These are phyloP conservation scores for Oligia fasciuncula DNA, from an alignment of 2,888 invertebrate species.

Conservation along the genomic window DNA sequence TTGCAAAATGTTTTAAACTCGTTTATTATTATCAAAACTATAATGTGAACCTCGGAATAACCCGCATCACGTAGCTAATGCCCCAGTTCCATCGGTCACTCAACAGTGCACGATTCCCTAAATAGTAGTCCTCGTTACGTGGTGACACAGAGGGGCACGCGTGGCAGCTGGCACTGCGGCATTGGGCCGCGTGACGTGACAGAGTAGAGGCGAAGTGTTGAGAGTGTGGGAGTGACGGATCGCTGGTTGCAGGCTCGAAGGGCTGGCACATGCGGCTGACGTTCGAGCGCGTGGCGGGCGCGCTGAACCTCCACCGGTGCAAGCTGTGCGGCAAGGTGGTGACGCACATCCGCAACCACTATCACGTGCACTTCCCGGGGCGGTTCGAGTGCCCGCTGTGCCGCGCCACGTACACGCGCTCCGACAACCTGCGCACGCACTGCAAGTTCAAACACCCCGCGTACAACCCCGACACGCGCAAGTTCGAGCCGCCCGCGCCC, in stretches of 20 bases:
- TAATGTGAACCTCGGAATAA: conserved; percentile 58
- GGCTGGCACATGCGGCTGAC: conserved; percentile 98
- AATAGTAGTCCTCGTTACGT: conserved; percentile 28
- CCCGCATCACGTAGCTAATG: conserved; percentile 71
- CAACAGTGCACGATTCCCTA: conserved; percentile 44
- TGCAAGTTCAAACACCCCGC: conserved; percentile 98
- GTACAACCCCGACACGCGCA: conserved; percentile 96
- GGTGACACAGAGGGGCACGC: conserved; percentile 39
- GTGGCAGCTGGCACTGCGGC: conserved; percentile 73
- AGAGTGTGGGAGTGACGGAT: conserved; percentile 71
- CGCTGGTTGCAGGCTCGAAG: conserved; percentile 96
- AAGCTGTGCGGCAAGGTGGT: conserved; percentile 98
- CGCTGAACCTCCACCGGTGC: conserved; percentile 98
- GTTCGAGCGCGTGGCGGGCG: conserved; percentile 97
- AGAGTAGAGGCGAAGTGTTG: conserved; percentile 46
- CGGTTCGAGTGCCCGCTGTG: conserved; percentile 97
- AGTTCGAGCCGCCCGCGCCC: conserved; percentile 93
- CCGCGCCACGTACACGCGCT: conserved; percentile 97
- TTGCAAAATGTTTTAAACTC: conserved; percentile 68
- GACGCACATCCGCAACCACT: conserved; percentile 98
- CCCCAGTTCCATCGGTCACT: conserved; percentile 71
- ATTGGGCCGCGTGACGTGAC: conserved; percentile 62
- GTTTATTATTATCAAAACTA: conserved; percentile 40
- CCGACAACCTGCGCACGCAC: conserved; percentile 97
- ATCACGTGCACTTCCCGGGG: conserved; percentile 98